Evolutionary conservation across 2,888 invertebrate species (phyloP).

Genomic region (Labia minor): DNA sequence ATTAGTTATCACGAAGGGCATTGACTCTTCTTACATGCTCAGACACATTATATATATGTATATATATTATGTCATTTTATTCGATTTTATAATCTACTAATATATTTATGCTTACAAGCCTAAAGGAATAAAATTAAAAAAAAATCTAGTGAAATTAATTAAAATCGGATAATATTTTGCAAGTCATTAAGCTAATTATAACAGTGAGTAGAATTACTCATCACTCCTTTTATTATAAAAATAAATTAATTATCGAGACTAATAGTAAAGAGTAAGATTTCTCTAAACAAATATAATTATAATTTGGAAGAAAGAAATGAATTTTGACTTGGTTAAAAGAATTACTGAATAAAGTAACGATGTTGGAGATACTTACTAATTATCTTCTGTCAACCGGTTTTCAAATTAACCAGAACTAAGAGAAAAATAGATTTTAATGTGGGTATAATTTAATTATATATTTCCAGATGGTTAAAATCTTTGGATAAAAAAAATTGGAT

Average conservation of each 20-base stretch:
- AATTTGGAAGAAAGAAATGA: not conserved
- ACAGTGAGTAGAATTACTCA: not conserved
- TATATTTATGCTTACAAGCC: not conserved
- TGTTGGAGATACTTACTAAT: too few relatives aligned
- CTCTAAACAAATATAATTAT: conserved; percentile 7
- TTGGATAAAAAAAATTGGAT: too few relatives aligned
- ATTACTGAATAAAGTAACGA: too few relatives aligned
- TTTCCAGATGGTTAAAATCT: too few relatives aligned
- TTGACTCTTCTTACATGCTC: too few relatives aligned
- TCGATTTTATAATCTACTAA: not conserved
- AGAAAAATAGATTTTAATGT: too few relatives aligned
- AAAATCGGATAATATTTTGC: not conserved
- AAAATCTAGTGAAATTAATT: not conserved
- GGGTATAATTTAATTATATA: too few relatives aligned
- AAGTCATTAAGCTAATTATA: conserved; percentile 13
- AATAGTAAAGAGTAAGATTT: not conserved
- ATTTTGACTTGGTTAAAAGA: too few relatives aligned
- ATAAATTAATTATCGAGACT: not conserved
- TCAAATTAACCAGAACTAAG: not conserved
- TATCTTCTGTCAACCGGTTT: not conserved
- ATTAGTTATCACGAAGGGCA: too few relatives aligned
- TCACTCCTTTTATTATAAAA: conserved; percentile 2
- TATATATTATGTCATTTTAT: not conserved
- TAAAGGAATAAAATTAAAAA: not conserved
- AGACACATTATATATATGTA: too few relatives aligned